Base-by-base conservation (phyloP, 2,113 vertebrate genomes). In the Oncorhynchus nerka region DNA sequence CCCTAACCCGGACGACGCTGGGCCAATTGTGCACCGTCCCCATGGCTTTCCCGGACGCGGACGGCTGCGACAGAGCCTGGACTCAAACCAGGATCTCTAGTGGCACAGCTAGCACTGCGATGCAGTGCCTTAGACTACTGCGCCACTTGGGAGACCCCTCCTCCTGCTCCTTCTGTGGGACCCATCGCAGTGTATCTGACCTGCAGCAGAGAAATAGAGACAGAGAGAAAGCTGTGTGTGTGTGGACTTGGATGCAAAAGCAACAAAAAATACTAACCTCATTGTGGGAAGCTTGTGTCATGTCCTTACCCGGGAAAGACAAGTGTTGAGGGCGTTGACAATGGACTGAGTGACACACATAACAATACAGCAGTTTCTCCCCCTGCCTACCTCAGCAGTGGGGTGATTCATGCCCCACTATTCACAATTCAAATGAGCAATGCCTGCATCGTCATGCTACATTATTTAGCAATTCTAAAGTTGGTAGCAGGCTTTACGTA, bases 291-390 rank as follows among this genome's bases (percentile, higher is more conserved):
- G 76, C 68, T 20, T 80, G 85, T 85, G 81, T 86, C 83, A 77
- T 22, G 75, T 85, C 76, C 45, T 70, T 30, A 16, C 69, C 15
- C 75, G 26, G 80, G 76, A 82, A 87, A 82, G 79, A 84, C 77
- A 78, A 48, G 75, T 84, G 76, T 79, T 75, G 84, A 83, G 75
- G 57, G 75, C 81, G 82, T 85, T 81, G 73, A 88, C 78, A 79
- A 79, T 82, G 76, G 74, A 69, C 49, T 59, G 9, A 12, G 68
- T n/a, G 69, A 68, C 75, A 64, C 73, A 86, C 75, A 73, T 77
- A 84, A 80, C 76, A 85, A 82, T 76, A 69, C 55, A 3, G 48
- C 73, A 75, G 76, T 83, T 81, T 79, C 78, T 86, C 84, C 78
- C 34, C 72, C 75, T 68, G 19, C 11, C 80, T 57, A 73, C 78